These are phyloP conservation scores for Caenorhabditis panamensis DNA, from an alignment of 2,888 invertebrate genomes.

Conservation along the genomic window DNA sequence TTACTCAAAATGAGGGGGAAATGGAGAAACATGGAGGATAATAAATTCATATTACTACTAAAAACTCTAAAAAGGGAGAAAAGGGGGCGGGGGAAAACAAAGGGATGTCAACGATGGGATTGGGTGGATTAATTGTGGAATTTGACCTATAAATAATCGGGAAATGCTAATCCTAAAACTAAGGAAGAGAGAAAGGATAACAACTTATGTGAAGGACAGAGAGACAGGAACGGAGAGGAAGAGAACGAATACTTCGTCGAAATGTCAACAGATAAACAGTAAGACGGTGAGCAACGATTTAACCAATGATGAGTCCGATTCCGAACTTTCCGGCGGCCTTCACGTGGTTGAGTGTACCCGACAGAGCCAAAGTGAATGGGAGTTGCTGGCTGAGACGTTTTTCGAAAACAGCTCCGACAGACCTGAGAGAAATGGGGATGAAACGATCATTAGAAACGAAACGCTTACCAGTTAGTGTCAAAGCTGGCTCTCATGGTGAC, in stretches of 20 bases:
- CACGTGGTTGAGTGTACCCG: conserved; percentile 93
- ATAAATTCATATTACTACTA: conserved; percentile 53
- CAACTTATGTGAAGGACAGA: conserved; percentile 13
- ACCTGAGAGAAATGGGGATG: conserved; percentile 43
- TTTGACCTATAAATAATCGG: conserved; percentile 51
- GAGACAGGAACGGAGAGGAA: conserved; percentile 17
- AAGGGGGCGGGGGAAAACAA: conserved; percentile 14
- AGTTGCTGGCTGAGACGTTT: conserved; percentile 91
- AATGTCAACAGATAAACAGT: conserved; percentile 52
- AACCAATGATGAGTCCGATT: conserved; percentile 93
- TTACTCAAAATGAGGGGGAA: background rate
- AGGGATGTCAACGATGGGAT: conserved; percentile 32
- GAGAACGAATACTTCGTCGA: conserved; percentile 50
- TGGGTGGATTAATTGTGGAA: conserved; percentile 22
- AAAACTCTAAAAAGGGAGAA: conserved; percentile 27
- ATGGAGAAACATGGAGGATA: conserved; percentile 26
- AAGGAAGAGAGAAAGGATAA: conserved; percentile 25
- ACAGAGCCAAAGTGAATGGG: conserved; percentile 94
- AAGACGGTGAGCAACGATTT: conserved; percentile 50
- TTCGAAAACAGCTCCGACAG: conserved; percentile 93
- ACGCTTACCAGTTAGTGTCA: conserved; percentile 88
- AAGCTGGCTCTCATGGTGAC: conserved; percentile 93
- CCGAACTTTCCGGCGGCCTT: conserved; percentile 91
- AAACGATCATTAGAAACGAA: background rate
- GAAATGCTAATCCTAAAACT: conserved; percentile 43